Evolutionary conservation across 2,888 invertebrate species (phyloP), one percentile per base, ranked within the genome.

Genomic region (Eristalinus aeneus): DNA sequence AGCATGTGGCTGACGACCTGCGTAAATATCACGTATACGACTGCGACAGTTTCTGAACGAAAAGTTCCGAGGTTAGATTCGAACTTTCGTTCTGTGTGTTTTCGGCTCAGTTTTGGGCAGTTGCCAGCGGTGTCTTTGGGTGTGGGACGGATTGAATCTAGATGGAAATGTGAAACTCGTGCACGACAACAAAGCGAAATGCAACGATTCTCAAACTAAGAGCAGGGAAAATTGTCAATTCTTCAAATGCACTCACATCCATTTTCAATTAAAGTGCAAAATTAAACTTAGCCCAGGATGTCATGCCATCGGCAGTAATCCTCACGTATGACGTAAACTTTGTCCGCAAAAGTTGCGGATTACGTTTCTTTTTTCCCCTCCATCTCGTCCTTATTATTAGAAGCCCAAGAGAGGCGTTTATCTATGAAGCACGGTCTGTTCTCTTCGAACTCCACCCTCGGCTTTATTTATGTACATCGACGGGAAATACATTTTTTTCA

Each of bases 311-410:
- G 16, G 36, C 12, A 34, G 20, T 64, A 64, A 71, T 71, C 54
- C 63, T 39, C 78, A 72, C 71, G 54, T 77, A 46, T 65, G 72
- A 65, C 58, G 39, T 23, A 71, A 64, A 77, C 63, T 69, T 77
- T 77, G 27, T 36, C 54, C 23, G 31, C 16, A 65, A 58, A 78
- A 72, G 23, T 46, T 77, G 23, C 16, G 20, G 31, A 10, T 46
- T 63, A 46, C 34, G 11, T 22, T 56, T 39, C 34, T 5, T 20
- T 67, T 31, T 20, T 27, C 27, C 27, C 23, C 36, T n/a, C 1
- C 11, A 63, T 22, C 58, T 56, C 58, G 12, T 69, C 39, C 60
- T 58, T 64, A 63, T 77, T 64, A 60, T 72, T 79, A 53, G 20
- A 39, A 58, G 72, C 65, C 72, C 72, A 67, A 72, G 16, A 16